Percentiles rank a stretch among this genome's conserved stretches.
Evolutionary conservation across 2,888 invertebrate genomes (phyloP).

Genomic region (Brassicogethes aeneus): DNA sequence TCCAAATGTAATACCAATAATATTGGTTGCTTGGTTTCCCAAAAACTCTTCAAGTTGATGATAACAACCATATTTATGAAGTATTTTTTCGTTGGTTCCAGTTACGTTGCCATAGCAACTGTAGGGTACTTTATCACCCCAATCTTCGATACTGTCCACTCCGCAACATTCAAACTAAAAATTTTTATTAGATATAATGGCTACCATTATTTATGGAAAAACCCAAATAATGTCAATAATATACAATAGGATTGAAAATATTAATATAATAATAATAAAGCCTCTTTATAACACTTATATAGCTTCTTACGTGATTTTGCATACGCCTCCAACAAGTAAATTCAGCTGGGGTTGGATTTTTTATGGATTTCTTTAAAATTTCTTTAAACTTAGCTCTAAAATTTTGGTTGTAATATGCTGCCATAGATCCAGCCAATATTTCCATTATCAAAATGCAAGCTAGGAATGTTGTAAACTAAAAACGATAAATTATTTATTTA

Average conservation of each 20-base stretch:
- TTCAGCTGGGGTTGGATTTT: no score
- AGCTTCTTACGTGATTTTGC: no score
- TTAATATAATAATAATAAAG: no score
- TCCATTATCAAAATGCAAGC: slow-evolving; percentile 83
- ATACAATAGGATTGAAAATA: neutral
- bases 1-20: neutral
- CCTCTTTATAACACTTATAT: no score
- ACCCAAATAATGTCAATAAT: no score
- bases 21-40: slow-evolving; percentile 40
- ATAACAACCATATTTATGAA: slow-evolving; percentile 44
- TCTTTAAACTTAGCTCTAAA: slow-evolving; percentile 38
- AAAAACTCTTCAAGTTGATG: slow-evolving; percentile 43
- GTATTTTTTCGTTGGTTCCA: no score
- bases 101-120: neutral
- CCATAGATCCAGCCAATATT: slow-evolving; percentile 74
- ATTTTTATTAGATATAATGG: no score
- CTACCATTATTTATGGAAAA: no score
- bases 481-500: no score
- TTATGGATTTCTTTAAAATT: no score
- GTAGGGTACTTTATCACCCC: slow-evolving; percentile 14
- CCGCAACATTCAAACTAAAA: slow-evolving; percentile 41
- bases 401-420: slow-evolving; percentile 64
- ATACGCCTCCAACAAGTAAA: no score
- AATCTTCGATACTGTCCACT: slow-evolving; percentile 21
- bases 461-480: no score